Evolutionary conservation across 2,113 vertebrate species (phyloP).

Genomic region (Coturnix japonica): DNA sequence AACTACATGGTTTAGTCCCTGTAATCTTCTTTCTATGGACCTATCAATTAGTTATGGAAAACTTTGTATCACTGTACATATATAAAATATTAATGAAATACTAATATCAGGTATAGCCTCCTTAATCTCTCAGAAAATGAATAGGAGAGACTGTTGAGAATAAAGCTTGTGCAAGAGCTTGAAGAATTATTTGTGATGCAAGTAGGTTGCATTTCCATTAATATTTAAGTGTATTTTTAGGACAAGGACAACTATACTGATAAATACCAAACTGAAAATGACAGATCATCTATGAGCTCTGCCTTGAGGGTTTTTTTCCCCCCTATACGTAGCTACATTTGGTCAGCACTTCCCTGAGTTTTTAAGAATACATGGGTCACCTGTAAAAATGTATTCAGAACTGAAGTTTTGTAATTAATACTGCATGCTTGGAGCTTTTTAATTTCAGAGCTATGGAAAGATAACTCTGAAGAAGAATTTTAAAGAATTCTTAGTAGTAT

Average conservation of each 20-base stretch:
- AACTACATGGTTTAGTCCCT: background rate
- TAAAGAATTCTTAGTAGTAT: background rate
- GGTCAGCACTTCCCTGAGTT: background rate
- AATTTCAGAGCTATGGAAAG: background rate
- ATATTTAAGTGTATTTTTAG: background rate
- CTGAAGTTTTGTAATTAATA: background rate
- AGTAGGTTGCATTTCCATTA: background rate
- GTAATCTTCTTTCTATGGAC: background rate
- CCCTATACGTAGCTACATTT: background rate
- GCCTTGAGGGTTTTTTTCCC: background rate
- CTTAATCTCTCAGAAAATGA: background rate
- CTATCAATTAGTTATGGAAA: background rate
- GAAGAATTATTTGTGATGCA: constrained; percentile 1
- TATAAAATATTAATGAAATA: background rate
- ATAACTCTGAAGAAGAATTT: background rate
- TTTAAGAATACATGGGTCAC: background rate
- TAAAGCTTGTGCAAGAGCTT: background rate
- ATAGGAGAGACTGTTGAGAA: background rate
- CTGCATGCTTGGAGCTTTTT: background rate
- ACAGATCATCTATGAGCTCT: background rate
- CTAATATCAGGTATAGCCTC: background rate
- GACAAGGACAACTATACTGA: background rate
- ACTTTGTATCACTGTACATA: background rate
- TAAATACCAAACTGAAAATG: constrained; percentile 14
- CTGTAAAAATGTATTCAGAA: background rate